These are phyloP conservation scores for Gymnosoma rotundatum DNA, from an alignment of 2,888 invertebrate species.

Conservation along the genomic window DNA sequence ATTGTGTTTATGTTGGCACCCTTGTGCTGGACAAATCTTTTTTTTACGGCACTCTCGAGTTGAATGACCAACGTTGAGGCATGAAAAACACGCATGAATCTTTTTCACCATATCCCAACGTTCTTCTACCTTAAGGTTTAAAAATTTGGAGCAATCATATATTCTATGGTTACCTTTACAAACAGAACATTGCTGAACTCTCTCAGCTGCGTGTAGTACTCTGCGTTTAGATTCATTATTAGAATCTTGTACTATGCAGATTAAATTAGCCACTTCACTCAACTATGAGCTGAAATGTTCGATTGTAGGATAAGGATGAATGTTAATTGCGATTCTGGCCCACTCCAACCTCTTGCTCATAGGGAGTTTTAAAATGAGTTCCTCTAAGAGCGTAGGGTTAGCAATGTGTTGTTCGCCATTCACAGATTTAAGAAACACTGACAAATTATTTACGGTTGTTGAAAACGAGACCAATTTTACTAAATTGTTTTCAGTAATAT, in stretches of 20 bases:
- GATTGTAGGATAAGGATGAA: conserved; percentile 33
- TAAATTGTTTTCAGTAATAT: conserved; percentile 54
- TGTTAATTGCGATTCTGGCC: conserved; percentile 48
- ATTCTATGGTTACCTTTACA: conserved; percentile 50
- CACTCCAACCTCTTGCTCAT: conserved; percentile 66
- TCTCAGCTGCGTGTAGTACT: conserved; percentile 26
- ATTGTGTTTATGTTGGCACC: conserved; percentile 34
- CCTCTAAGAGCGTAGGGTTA: conserved; percentile 67
- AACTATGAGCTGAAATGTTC: conserved; percentile 62
- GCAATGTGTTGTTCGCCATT: conserved; percentile 64
- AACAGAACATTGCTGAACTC: conserved; percentile 21
- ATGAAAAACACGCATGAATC: conserved; percentile 26
- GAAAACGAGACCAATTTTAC: conserved; percentile 1
- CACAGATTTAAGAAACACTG: conserved; percentile 59
- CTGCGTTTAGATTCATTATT: conserved; percentile 31
- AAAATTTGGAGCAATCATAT: conserved; percentile 22
- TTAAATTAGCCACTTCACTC: conserved; percentile 58
- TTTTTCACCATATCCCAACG: conserved; percentile 39
- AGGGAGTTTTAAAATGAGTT: conserved; percentile 60
- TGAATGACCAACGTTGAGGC: conserved; percentile 45
- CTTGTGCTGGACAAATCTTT: neutral
- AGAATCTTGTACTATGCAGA: conserved; percentile 53
- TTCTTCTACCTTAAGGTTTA: conserved; percentile 32
- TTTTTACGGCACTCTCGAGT: conserved; percentile 21
- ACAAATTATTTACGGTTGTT: conserved; percentile 42